phyloP scores from a whole-genome alignment of 2,888 invertebrate genomes.

The Acleris laterana region DNA sequence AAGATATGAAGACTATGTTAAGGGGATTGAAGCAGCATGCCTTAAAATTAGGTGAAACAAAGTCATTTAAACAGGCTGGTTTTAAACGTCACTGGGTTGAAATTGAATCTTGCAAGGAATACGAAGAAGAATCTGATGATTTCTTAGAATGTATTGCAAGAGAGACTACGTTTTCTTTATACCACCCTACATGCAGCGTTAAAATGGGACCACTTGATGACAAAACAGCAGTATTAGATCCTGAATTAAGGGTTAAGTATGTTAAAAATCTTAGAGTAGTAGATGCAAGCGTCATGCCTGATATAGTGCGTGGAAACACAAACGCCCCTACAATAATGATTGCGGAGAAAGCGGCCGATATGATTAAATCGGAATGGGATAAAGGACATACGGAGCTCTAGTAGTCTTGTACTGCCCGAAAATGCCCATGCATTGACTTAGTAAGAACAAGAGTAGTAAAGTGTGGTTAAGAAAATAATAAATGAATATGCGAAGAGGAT shows the following conservation, averaged over 20 bases:
- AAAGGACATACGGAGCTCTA: constrained; percentile 57
- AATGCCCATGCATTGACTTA: too few species aligned
- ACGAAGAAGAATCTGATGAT: constrained; percentile 53
- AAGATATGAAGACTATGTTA: constrained; percentile 74
- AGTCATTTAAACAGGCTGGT: constrained; percentile 55
- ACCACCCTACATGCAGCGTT: constrained; percentile 88
- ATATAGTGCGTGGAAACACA: constrained; percentile 85
- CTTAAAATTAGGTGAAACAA: constrained; percentile 54
- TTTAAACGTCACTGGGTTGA: constrained; percentile 63
- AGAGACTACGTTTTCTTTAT: constrained; percentile 78
- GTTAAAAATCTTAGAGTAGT: constrained; percentile 82
- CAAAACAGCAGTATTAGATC: constrained; percentile 80
- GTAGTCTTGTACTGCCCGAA: constrained; percentile 7
- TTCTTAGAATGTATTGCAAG: constrained; percentile 58
- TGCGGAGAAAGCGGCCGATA: constrained; percentile 86
- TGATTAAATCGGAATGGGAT: constrained; percentile 84
- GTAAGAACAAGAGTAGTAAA: too few species aligned
- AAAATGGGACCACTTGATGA: constrained; percentile 85
- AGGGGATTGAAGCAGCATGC: constrained; percentile 53
- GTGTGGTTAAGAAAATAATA: too few species aligned
- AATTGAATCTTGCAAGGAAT: constrained; percentile 57
- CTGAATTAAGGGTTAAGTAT: constrained; percentile 81
- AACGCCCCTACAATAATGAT: constrained; percentile 87
- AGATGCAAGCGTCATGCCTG: constrained; percentile 88
- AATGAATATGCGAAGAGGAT: too few species aligned